These are phyloP conservation scores for Platygyra sinensis DNA, from an alignment of 64 coral and sea anemone genomes.

Conservation along the genomic window DNA sequence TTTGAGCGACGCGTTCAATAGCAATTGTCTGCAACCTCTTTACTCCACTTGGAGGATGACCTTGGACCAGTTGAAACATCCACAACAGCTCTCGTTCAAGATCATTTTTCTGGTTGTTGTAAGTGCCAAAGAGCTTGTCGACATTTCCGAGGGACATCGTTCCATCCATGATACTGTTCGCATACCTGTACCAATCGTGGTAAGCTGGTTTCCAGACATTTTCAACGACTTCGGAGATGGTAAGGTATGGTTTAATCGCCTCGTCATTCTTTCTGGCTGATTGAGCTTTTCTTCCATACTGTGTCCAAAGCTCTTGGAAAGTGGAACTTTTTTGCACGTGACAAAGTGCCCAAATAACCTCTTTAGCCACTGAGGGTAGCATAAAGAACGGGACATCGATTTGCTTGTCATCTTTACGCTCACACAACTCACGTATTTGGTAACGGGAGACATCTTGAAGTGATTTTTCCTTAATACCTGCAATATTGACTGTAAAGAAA, in stretches of 20 bases:
- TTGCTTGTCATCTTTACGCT: neutral
- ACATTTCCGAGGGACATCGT: slow-evolving; percentile 17
- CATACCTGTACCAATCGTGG: neutral
- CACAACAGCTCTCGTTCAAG: slow-evolving; percentile 8
- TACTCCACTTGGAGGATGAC: neutral
- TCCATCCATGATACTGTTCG: neutral
- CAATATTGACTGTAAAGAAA: slow-evolving; percentile 4
- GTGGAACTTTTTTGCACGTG: neutral
- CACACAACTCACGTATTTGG: slow-evolving; percentile 1
- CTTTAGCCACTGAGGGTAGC: neutral
- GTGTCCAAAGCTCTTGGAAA: slow-evolving; percentile 45
- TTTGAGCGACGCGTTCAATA: neutral
- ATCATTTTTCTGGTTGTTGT: neutral
- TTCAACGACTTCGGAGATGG: slow-evolving; percentile 10
- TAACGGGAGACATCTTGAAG: neutral
- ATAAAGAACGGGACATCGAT: slow-evolving; percentile 27
- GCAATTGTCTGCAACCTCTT: neutral
- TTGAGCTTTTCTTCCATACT: neutral
- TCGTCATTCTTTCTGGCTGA: slow-evolving; percentile 9
- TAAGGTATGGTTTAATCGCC: neutral
- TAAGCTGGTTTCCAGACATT: slow-evolving; percentile 39
- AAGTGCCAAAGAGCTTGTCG: slow-evolving; percentile 32
- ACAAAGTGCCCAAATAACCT: neutral
- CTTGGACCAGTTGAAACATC: neutral
- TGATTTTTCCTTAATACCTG: neutral